Base-by-base conservation (phyloP, 1,140 invertebrate genomes). In the Lucilia sericata region DNA sequence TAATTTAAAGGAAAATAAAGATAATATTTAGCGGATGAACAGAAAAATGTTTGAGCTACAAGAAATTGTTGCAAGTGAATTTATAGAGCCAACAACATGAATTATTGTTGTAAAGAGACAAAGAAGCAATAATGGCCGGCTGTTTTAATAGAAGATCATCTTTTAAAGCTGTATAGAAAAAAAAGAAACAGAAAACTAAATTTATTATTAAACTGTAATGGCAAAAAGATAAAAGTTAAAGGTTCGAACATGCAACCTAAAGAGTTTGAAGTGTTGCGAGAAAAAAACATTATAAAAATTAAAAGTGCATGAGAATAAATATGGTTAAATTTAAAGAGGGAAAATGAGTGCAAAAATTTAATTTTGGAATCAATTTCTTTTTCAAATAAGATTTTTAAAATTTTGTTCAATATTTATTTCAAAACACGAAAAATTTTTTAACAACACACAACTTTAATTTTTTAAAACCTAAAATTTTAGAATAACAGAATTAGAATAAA, bases 61-160 rank as follows among this genome's bases (percentile, higher is more conserved):
- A 12, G n/a, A 21, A 70, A 9, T 30, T 30, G 21, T 70, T 70
- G 5, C 19, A 7, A 5, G 21, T n/a, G n/a, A 9, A 21, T 70
- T 70, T 7, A 19, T 70, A 25, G 65, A 25, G 65, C 65, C 2
- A 21, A 21, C n/a, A 70, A 70, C 2, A 30, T 70, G 51, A 60
- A 17, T 17, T 60, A n/a, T 60, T 70, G 65, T 70, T 70, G 65
- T 70, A 19, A 19, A 19, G 60, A 70, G 60, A 70, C 65, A 70
- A 70, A 70, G 65, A 25, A 70, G n/a, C 17, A 5, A n/a, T 70
- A 70, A 70, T 70, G 65, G 65, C 65, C n/a, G 65, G 65, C 65
- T 70, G 65, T 21, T 21, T 5, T 30, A 30, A 21, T 9, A 60
- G 14, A 70, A 21, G 9, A 21, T 70, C 21, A 21, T 70, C 65